Evolutionary conservation across 2,113 vertebrate genomes (phyloP), one percentile per base, ranked within the genome.

Genomic region (Prolemur simus): DNA sequence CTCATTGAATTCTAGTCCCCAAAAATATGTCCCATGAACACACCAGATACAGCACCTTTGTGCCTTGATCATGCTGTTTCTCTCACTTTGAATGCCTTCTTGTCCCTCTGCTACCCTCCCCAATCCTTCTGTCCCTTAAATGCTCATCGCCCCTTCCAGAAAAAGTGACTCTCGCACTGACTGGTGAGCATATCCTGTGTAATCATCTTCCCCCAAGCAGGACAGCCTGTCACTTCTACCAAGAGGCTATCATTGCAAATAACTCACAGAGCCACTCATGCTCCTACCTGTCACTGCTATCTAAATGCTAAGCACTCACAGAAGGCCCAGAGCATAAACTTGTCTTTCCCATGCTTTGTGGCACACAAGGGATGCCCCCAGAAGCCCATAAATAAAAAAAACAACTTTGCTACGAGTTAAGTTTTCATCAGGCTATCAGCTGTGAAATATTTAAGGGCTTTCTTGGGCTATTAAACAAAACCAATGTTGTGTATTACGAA

Each of bases 371-470:
- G 77, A 64, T 82, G 71, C 64, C 81, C 81, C 94, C 32, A 83
- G 85, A 84, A 95, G 29, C 68, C 89, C 77, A 95, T 94, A 94
- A 96, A 97, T 96, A 32, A 93, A 87, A 54, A 89, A 96, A 83
- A 97, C 93, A 91, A 78, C 92, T 92, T 95, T 64, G 68, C n/a
- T 94, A 77, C 15, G 34, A 92, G 76, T 92, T 89, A 94, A 85
- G 52, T 87, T 95, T 87, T 92, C 85, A 74, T 94, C 86, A 95
- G 73, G 37, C 91, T 88, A 86, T 77, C 58, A 63, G 91, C 66
- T 89, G 68, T 96, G 77, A 97, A 97, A 96, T 96, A 97, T 87
- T 96, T 96, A 95, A 86, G 95, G 93, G 39, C 60, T 90, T 95
- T 89, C 77, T 82, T 89, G 71, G 71, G 82, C 88, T 93, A 88